phyloP scores from a whole-genome alignment of 2,113 vertebrate species.

The Empidonax alnorum region DNA sequence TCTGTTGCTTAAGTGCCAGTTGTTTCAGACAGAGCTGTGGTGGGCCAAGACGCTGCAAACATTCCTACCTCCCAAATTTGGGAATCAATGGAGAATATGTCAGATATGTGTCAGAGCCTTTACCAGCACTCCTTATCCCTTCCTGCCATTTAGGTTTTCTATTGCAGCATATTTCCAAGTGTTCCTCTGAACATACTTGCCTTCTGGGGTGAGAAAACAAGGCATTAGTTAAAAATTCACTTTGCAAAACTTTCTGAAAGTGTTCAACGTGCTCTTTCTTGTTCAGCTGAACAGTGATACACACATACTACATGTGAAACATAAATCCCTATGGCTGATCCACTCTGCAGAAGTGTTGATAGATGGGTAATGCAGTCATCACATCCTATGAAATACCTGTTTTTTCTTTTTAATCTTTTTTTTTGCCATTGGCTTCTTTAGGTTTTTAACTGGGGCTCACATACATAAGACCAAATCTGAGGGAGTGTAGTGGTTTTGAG shows the following conservation, averaged over 20 bases:
- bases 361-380: neutral
- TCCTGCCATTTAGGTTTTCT: neutral
- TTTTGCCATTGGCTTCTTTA: neutral
- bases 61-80: neutral
- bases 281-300: neutral
- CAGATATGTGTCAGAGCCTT: neutral
- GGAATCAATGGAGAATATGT: neutral
- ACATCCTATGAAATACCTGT: neutral
- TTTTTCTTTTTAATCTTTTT: neutral
- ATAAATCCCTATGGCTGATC: neutral
- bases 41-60: neutral
- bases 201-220: neutral
- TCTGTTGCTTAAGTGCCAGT: neutral
- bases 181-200: neutral
- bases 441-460: neutral
- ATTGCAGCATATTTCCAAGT: rapidly evolving
- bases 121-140: neutral
- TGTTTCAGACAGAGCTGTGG: neutral
- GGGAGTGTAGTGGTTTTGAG: no score
- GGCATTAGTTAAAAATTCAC: neutral
- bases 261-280: neutral
- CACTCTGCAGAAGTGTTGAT: neutral
- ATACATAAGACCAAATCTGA: neutral
- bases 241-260: neutral
- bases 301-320: neutral